Evolutionary conservation across 2,888 invertebrate species (phyloP), one percentile per base, ranked within the genome.

Genomic region (Diarsia mendica): DNA sequence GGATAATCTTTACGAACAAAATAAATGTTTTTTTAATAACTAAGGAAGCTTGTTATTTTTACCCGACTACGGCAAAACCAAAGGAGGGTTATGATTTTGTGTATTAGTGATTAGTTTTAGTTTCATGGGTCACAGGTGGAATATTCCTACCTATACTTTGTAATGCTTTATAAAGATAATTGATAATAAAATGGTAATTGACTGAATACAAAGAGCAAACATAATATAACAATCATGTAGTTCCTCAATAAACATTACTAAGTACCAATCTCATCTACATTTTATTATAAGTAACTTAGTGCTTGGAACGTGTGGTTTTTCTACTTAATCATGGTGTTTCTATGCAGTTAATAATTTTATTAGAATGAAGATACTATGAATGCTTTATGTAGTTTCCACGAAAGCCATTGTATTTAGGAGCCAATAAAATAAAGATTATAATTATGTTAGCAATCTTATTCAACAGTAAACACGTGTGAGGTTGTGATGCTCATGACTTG

Each of bases 171-270:
- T 79, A 66, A 23, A 61, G 33, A 73, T 55, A 1, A 39, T 60
- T 48, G 39, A 66, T 75, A 67, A 64, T 79, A 67, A 55, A 68
- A 60, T 64, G 18, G 10, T 80, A 79, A 79, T 75, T 74, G 44
- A 64, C 63, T 46, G 70, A 51, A 80, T 58, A 75, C 58, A 65
- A 80, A 75, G 69, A 58, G 58, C 48, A 70, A 81, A 69, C 55
- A 60, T 33, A 23, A 49, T 39, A 39, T 60, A 65, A 53, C 13
- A 60, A 66, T 61, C 49, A 46, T 51, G 48, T n/a, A n/a, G 67
- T 70, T 69, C 13, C 51, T 79, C 44, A 64, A 63, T 77, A 33
- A 67, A 67, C 18, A 77, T 23, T 28, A 64, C 33, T 64, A 11
- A n/a, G 51, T 53, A 51, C 23, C 51, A 39, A 72, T 67, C 20